phyloP scores from a whole-genome alignment of 64 coral and sea anemone species.

The Actinia equina region DNA sequence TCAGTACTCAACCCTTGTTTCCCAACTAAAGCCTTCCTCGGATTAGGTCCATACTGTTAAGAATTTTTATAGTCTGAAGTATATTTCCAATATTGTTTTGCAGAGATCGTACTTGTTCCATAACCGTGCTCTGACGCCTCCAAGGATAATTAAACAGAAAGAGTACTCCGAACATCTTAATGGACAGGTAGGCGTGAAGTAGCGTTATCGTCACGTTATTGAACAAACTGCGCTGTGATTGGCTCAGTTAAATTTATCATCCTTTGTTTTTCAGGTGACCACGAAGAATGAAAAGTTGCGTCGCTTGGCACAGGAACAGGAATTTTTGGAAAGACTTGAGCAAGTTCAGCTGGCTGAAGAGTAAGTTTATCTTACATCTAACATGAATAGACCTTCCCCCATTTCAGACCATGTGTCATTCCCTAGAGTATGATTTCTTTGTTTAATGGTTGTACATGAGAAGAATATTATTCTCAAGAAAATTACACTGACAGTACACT shows the following conservation, averaged over 20 bases:
- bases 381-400: too few relatives aligned
- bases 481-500: too few relatives aligned
- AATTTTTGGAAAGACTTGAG: conserved; percentile 88
- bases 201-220: not conserved
- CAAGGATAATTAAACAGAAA: conserved; percentile 61
- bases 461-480: too few relatives aligned
- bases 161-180: conserved; percentile 62
- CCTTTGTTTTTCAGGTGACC: conserved; percentile 36
- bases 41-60: too few relatives aligned
- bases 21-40: not conserved
- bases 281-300: conserved; percentile 61
- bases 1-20: too few relatives aligned
- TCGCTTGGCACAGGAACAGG: conserved; percentile 72
- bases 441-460: too few relatives aligned
- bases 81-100: conserved; percentile 8
- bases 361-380: conserved; percentile 36
- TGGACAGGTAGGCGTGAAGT: conserved; percentile 39
- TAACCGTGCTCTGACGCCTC: conserved; percentile 78
- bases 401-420: too few relatives aligned
- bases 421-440: too few relatives aligned
- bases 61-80: not conserved
- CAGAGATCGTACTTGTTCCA: conserved; percentile 93
- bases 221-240: not conserved
- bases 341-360: conserved; percentile 91
- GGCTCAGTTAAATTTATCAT: not conserved